phyloP scores from a whole-genome alignment of 2,888 invertebrate genomes.

The Epistrophe eligans region DNA sequence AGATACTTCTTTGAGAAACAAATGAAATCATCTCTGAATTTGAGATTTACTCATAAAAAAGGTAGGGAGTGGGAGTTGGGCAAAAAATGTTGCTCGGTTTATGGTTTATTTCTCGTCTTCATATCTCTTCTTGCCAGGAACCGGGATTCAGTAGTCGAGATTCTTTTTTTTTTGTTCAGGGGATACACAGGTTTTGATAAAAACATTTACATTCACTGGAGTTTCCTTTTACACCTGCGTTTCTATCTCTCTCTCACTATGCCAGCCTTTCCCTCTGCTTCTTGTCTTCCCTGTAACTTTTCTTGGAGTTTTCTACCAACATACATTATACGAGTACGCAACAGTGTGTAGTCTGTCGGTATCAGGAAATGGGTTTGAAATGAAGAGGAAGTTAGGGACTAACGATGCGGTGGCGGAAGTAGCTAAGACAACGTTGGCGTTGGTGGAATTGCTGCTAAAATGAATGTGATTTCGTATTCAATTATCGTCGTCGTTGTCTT shows the following conservation, averaged over 20 bases:
- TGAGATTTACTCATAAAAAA: neutral
- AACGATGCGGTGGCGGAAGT: neutral
- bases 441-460: slow-evolving; percentile 1
- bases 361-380: slow-evolving; percentile 26
- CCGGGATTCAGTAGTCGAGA: neutral
- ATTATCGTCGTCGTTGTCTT: slow-evolving; percentile 16
- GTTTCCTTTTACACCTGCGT: slow-evolving; percentile 6
- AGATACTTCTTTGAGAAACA: neutral
- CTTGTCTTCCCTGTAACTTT: neutral
- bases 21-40: slow-evolving; percentile 27
- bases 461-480: slow-evolving; percentile 34
- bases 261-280: neutral
- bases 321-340: slow-evolving; percentile 20
- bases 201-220: slow-evolving; percentile 2
- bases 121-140: neutral
- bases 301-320: neutral
- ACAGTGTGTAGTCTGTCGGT: slow-evolving; percentile 22
- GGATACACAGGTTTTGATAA: neutral
- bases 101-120: neutral
- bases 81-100: neutral
- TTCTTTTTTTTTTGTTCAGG: neutral
- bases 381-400: slow-evolving; percentile 21
- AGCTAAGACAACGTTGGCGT: neutral
- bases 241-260: neutral
- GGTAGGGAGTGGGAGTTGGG: slow-evolving; percentile 9